These are phyloP conservation scores for Drosophila pseudoananassae DNA, from an alignment of 1,140 invertebrate genomes.

Conservation along the genomic window DNA sequence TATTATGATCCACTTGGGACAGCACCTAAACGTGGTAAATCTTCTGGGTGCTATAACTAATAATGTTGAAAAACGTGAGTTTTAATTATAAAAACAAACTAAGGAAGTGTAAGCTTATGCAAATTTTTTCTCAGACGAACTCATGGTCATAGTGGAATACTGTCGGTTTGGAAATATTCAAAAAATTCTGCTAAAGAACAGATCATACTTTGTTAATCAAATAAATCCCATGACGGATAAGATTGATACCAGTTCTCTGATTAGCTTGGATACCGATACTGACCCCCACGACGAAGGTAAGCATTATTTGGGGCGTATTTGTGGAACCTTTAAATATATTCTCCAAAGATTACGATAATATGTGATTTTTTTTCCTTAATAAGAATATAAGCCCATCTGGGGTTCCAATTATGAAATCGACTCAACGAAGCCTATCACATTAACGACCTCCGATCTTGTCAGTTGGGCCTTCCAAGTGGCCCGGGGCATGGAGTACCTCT, in stretches of 20 bases:
- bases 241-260: conserved; percentile 86
- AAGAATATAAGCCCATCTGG: conserved; percentile 87
- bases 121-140: conserved; percentile 87
- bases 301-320: too few relatives aligned
- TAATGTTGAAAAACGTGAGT: conserved; percentile 93
- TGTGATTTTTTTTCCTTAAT: too few relatives aligned
- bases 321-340: too few relatives aligned
- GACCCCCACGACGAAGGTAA: conserved; percentile 63
- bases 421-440: conserved; percentile 87
- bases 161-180: conserved; percentile 95
- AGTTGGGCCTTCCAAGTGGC: conserved; percentile 97
- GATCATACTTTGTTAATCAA: conserved; percentile 92
- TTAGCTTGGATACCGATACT: conserved; percentile 61
- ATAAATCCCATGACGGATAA: conserved; percentile 88
- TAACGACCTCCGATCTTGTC: conserved; percentile 93
- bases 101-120: not conserved
- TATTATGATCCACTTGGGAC: conserved; percentile 97
- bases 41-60: conserved; percentile 96
- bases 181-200: conserved; percentile 91
- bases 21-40: conserved; percentile 97
- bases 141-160: conserved; percentile 96
- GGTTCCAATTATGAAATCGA: conserved; percentile 90
- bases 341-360: too few relatives aligned
- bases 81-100: not conserved
- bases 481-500: conserved; percentile 97